Conservation (phyloP, 2,888 invertebrate species). For the Ariolimax columbianus region DNA sequence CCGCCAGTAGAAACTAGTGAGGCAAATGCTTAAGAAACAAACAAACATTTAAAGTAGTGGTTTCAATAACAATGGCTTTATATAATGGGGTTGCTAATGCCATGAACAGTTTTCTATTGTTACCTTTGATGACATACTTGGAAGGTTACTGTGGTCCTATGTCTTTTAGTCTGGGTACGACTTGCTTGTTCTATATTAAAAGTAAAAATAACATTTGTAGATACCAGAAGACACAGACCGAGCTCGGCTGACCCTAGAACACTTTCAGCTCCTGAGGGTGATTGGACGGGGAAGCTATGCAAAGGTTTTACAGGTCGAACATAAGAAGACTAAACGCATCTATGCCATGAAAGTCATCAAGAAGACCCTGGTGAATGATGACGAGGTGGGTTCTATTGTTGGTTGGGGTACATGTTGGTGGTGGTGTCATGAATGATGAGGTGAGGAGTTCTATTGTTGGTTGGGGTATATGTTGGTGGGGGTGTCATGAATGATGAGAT, state of each 20-base stretch:
- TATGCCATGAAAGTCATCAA: conserved; percentile 99
- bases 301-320: conserved; percentile 98
- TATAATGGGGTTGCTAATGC: too few relatives aligned
- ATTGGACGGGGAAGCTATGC: conserved; percentile 99
- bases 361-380: conserved; percentile 98
- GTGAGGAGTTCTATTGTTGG: not conserved
- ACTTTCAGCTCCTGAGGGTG: conserved; percentile 98
- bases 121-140: too few relatives aligned
- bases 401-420: not conserved
- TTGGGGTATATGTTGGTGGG: not conserved
- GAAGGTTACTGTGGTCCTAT: too few relatives aligned
- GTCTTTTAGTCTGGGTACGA: too few relatives aligned
- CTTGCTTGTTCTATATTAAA: too few relatives aligned
- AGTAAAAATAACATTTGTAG: not conserved
- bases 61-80: too few relatives aligned
- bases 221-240: conserved; percentile 30
- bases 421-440: not conserved
- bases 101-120: too few relatives aligned
- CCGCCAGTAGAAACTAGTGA: too few relatives aligned
- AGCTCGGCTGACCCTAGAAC: conserved; percentile 85
- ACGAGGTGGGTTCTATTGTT: conserved; percentile 83
- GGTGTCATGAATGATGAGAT: not conserved
- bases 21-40: too few relatives aligned
- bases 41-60: too few relatives aligned
- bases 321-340: conserved; percentile 93